Evolutionary conservation across 2,888 invertebrate genomes (phyloP).

Genomic region (Volucella bombylans): DNA sequence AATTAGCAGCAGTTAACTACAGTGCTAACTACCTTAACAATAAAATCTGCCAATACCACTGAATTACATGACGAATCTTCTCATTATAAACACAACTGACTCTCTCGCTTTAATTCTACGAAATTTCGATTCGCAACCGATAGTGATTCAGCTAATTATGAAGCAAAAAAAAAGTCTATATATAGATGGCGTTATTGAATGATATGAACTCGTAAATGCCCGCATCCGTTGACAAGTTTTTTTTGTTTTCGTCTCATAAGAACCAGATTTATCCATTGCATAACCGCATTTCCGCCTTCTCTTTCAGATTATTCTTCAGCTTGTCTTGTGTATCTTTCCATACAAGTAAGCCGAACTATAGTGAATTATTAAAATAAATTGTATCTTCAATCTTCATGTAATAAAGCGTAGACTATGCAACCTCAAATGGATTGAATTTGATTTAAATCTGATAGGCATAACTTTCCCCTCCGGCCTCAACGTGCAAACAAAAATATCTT

Average conservation of each 20-base stretch:
- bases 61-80: constrained; percentile 41
- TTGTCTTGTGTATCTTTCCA: neutral
- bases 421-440: constrained; percentile 38
- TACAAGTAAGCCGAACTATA: neutral
- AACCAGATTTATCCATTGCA: constrained; percentile 50
- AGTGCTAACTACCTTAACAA: constrained; percentile 3
- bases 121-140: constrained; percentile 1
- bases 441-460: constrained; percentile 18
- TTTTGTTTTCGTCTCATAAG: neutral
- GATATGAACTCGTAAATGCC: constrained; percentile 27
- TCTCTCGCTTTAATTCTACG: constrained; percentile 26
- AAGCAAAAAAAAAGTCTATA: constrained; percentile 22
- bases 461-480: constrained; percentile 10
- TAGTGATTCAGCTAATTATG: constrained; percentile 46
- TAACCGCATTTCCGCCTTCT: constrained; percentile 67
- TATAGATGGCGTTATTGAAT: neutral
- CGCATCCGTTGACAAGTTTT: constrained; percentile 48
- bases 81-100: constrained; percentile 36
- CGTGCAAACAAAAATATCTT: neutral
- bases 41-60: constrained; percentile 4
- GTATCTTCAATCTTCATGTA: constrained; percentile 31
- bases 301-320: neutral
- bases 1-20: constrained; percentile 15
- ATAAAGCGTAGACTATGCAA: neutral
- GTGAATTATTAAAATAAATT: constrained; percentile 3